Conservation (phyloP, 1,140 invertebrate species). For the Nephotettix cincticeps region DNA sequence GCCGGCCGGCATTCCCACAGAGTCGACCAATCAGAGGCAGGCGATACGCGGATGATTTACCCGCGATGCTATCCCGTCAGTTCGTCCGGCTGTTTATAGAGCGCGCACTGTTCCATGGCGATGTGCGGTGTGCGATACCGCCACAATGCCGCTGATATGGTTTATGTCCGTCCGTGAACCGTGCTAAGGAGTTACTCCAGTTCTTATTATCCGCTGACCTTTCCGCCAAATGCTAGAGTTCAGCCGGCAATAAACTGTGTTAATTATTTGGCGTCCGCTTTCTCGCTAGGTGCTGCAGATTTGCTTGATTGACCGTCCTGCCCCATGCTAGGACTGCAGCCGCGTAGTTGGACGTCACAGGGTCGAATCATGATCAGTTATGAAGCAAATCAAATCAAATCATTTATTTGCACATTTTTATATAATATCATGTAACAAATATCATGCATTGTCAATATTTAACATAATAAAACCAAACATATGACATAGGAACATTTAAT, state of each 20-base stretch:
- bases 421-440: too few species aligned
- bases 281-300: too few species aligned
- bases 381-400: too few species aligned
- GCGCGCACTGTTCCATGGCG: background rate
- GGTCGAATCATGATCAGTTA: too few species aligned
- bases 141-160: background rate
- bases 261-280: background rate
- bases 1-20: too few species aligned
- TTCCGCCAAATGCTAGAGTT: constrained; percentile 9
- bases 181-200: background rate
- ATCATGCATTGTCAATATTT: too few species aligned
- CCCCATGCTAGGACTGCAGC: too few species aligned
- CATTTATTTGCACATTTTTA: too few species aligned
- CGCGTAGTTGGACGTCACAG: too few species aligned
- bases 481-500: too few species aligned
- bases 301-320: too few species aligned
- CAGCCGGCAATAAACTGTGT: background rate
- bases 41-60: constrained; percentile 2
- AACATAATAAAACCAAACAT: too few species aligned
- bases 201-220: constrained; percentile 10
- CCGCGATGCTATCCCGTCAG: background rate
- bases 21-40: background rate
- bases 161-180: background rate
- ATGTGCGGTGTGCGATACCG: background rate
- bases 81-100: background rate